Conservation (phyloP, 2,888 invertebrate species). For the Agrochola litura region DNA sequence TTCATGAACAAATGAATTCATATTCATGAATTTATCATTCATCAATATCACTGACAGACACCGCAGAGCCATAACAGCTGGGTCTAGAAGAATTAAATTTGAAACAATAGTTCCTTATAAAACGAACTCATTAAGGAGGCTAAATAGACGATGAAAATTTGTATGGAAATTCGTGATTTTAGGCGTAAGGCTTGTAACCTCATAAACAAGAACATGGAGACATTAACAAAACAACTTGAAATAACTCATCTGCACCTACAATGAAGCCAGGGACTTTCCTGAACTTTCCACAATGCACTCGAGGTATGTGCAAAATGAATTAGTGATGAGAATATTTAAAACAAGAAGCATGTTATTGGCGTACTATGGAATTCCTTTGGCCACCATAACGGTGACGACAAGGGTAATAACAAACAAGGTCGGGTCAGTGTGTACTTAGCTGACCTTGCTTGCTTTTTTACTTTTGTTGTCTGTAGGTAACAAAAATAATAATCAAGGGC, state of each 20-base stretch:
- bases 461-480: too few species aligned
- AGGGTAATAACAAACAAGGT: slow-evolving; percentile 26
- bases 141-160: not conserved
- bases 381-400: slow-evolving; percentile 14
- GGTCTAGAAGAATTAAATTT: too few species aligned
- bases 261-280: not conserved
- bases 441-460: not conserved
- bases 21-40: too few species aligned
- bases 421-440: not conserved
- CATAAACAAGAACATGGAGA: not conserved
- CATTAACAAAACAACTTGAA: not conserved
- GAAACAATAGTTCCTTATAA: too few species aligned
- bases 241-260: too few species aligned
- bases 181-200: too few species aligned
- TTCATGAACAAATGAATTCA: too few species aligned
- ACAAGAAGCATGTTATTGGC: slow-evolving; percentile 4
- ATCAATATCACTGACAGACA: too few species aligned
- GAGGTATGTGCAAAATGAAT: slow-evolving; percentile 11
- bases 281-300: not conserved
- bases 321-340: slow-evolving; percentile 17
- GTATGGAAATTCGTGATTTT: not conserved
- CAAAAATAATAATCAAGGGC: too few species aligned
- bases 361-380: slow-evolving; percentile 17
- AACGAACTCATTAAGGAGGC: too few species aligned
- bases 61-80: too few species aligned